Evolutionary conservation across 2,888 invertebrate species (phyloP).

Genomic region (Boloria selene): DNA sequence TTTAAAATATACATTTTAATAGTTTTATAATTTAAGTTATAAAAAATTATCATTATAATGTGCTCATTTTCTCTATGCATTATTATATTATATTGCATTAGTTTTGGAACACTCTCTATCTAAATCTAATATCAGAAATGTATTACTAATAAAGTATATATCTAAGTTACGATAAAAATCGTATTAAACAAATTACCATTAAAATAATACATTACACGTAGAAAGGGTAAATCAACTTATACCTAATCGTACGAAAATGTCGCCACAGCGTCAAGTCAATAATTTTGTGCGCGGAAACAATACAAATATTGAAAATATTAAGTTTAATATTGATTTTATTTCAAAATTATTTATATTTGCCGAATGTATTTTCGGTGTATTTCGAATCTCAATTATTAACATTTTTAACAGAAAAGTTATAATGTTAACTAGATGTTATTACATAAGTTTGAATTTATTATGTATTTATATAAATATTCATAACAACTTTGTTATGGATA

Average conservation of each 20-base stretch:
- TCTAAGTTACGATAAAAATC: background rate
- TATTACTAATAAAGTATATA: too few relatives aligned
- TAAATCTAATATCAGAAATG: too few relatives aligned
- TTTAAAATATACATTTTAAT: too few relatives aligned
- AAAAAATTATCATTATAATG: too few relatives aligned
- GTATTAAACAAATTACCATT: background rate
- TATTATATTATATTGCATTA: too few relatives aligned
- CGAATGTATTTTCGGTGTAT: background rate
- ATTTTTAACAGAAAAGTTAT: background rate
- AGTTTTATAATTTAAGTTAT: too few relatives aligned
- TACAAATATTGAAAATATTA: background rate
- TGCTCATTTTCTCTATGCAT: too few relatives aligned
- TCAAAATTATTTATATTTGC: background rate
- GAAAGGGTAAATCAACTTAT: background rate
- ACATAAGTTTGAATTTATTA: background rate
- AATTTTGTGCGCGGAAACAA: background rate
- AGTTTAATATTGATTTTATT: background rate
- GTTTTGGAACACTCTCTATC: too few relatives aligned
- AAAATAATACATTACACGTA: background rate
- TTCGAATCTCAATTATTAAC: background rate
- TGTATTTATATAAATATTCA: background rate
- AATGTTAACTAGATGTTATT: background rate
- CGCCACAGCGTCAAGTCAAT: conserved; percentile 3
- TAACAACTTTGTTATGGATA: background rate
- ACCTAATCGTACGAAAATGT: background rate